Percentiles rank a stretch among this genome's conserved stretches.
Conservation (phyloP, 2,888 invertebrate species). For the Drosophila testacea region DNA sequence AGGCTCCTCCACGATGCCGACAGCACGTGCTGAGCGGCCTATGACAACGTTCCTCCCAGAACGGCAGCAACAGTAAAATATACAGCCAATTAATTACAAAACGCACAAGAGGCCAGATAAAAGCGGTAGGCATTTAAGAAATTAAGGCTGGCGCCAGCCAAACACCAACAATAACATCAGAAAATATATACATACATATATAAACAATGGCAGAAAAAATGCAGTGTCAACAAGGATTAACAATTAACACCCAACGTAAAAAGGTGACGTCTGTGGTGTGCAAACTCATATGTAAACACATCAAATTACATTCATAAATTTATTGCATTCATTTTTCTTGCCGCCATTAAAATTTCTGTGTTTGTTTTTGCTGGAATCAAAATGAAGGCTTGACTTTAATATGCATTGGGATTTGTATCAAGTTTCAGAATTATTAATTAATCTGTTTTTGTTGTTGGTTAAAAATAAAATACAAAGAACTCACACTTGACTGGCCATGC, state of each 20-base stretch:
- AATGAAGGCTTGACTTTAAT: conserved; percentile 4
- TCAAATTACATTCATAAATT: conserved; percentile 28
- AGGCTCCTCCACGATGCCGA: conserved; percentile 37
- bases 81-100: conserved; percentile 73
- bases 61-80: conserved; percentile 43
- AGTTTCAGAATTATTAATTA: conserved; percentile 12
- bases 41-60: conserved; percentile 51
- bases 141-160: conserved; percentile 46
- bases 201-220: conserved; percentile 22
- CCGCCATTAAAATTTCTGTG: not conserved
- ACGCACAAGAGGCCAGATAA: conserved; percentile 71
- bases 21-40: conserved; percentile 67
- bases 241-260: conserved; percentile 50
- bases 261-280: conserved; percentile 11
- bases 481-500: conserved; percentile 1
- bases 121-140: conserved; percentile 56
- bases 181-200: not conserved
- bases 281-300: conserved; percentile 12
- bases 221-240: conserved; percentile 52
- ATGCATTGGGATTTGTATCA: not conserved
- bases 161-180: conserved; percentile 18
- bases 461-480: not conserved
- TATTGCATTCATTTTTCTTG: conserved; percentile 35
- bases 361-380: conserved; percentile 22
- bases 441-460: conserved; percentile 1